Percentiles rank a stretch among this genome's conserved stretches.
Conservation (phyloP, 2,888 invertebrate genomes). For the Nycteola revayana region DNA sequence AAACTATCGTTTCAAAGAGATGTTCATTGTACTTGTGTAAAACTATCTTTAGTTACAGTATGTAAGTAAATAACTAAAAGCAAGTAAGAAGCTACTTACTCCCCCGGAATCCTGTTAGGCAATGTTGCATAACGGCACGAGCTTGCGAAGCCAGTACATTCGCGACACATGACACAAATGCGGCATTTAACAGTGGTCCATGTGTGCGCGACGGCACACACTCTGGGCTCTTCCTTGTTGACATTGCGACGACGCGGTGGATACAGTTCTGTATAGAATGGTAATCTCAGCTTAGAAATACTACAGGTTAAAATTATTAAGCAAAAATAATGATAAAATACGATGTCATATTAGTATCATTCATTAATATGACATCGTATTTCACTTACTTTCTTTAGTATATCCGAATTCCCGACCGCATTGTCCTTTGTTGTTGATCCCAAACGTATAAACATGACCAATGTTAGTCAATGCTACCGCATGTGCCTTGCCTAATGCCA, state of each 20-base stretch:
- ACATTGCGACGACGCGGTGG: conserved; percentile 36
- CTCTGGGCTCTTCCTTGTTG: conserved; percentile 44
- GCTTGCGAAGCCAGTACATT: conserved; percentile 96
- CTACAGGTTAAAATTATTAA: too few species aligned
- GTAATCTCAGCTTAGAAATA: too few species aligned
- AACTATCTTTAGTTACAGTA: too few species aligned
- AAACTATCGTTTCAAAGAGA: too few species aligned
- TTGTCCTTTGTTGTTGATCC: conserved; percentile 98
- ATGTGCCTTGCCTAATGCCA: conserved; percentile 97
- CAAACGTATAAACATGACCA: conserved; percentile 96
- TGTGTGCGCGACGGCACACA: conserved; percentile 86
- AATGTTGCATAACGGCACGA: conserved; percentile 81
- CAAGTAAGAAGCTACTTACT: too few species aligned
- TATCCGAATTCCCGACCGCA: conserved; percentile 93
- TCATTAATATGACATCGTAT: too few species aligned
- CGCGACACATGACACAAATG: conserved; percentile 94
- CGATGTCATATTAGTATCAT: too few species aligned
- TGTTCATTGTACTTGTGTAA: too few species aligned
- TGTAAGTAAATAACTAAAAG: neutral
- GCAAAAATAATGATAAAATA: too few species aligned
- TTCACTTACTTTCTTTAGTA: conserved; percentile 81
- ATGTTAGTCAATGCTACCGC: conserved; percentile 93
- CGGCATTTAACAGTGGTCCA: conserved; percentile 93
- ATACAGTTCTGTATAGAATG: conserved; percentile 32
- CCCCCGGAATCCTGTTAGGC: conserved; percentile 91